phyloP scores from a whole-genome alignment of 1,140 invertebrate genomes.

The Riptortus pedestris region DNA sequence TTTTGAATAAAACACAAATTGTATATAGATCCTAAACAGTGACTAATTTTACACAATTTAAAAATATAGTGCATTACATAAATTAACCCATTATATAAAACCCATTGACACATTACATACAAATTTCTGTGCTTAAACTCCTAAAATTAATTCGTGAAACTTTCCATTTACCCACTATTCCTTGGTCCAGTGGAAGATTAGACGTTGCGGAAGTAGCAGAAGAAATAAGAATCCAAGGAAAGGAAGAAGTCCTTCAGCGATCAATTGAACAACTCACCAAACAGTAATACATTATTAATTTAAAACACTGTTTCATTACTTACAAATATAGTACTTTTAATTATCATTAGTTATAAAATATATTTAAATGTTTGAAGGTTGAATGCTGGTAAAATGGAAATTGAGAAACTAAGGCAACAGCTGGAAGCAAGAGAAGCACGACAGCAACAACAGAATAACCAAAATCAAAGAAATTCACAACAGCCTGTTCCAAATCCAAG shows the following conservation, averaged over 20 bases:
- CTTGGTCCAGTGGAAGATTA: conserved; percentile 13
- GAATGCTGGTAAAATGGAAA: conserved; percentile 13
- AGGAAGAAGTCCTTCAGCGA: conserved; percentile 5
- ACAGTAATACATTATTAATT: conserved; percentile 7
- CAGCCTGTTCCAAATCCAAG: neutral
- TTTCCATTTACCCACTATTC: conserved; percentile 15
- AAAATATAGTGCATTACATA: too few species aligned
- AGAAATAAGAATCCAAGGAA: conserved; percentile 4
- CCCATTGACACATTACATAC: too few species aligned
- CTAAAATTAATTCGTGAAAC: too few species aligned
- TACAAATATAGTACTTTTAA: too few species aligned
- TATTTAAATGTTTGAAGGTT: neutral
- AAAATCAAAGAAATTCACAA: neutral
- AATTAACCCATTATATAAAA: too few species aligned
- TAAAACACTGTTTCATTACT: too few species aligned
- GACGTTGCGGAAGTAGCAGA: conserved; percentile 3
- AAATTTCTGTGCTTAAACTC: too few species aligned
- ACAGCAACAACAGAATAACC: neutral
- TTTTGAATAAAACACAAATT: too few species aligned
- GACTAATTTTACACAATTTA: too few species aligned
- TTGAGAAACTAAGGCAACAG: conserved; percentile 3
- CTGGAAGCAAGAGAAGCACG: neutral
- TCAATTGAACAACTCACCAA: conserved; percentile 6
- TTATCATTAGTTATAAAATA: too few species aligned
- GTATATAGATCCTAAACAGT: too few species aligned